Evolutionary conservation across 2,113 vertebrate species (phyloP).

Genomic region (Atrichornis clamosus): DNA sequence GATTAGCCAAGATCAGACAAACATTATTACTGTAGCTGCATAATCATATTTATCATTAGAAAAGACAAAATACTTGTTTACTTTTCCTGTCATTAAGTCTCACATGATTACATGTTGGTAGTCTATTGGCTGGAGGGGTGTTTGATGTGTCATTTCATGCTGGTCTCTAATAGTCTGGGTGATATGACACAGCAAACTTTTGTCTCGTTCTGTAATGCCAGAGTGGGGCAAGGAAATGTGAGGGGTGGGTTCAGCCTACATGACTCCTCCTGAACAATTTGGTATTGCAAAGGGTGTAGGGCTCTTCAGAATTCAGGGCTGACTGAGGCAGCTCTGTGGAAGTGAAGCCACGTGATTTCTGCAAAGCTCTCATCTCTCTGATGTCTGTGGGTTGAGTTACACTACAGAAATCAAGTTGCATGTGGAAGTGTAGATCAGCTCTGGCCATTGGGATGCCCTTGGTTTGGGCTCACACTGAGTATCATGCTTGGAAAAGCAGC

Average conservation of each 20-base stretch:
- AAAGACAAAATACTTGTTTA: not conserved
- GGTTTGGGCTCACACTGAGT: not conserved
- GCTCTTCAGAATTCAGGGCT: not conserved
- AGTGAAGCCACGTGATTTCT: not conserved
- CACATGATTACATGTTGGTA: not conserved
- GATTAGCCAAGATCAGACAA: not conserved
- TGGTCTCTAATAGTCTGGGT: not conserved
- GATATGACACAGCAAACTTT: not conserved
- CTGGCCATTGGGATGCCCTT: not conserved
- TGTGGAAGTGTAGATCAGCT: not conserved
- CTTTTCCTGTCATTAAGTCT: not conserved
- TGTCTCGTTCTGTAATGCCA: not conserved
- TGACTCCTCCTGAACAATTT: not conserved
- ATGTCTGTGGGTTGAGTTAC: not conserved
- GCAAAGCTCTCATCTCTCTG: not conserved
- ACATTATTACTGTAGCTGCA: not conserved
- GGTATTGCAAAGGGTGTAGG: not conserved
- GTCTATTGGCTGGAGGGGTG: not conserved
- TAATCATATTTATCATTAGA: not conserved
- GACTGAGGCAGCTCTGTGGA: not conserved
- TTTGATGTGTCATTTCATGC: not conserved
- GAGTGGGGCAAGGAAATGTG: not conserved
- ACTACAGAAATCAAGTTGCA: not conserved
- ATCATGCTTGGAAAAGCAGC: fast-evolving
- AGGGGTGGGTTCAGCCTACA: not conserved